Evolutionary conservation across 2,113 vertebrate genomes (phyloP).

Genomic region (Tachysurus vachellii): DNA sequence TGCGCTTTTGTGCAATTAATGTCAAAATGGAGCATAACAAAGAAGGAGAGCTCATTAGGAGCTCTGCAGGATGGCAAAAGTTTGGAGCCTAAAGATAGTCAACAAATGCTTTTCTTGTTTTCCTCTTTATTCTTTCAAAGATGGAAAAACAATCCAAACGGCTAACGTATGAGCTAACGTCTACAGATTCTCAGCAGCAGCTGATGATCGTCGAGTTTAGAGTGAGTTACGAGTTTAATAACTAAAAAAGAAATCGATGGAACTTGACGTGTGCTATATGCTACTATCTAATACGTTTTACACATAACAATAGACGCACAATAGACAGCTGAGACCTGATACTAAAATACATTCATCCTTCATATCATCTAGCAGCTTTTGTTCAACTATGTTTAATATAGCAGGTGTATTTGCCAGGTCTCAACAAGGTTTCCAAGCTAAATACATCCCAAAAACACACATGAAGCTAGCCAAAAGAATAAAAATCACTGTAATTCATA

Average conservation of each 20-base stretch:
- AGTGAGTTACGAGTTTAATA: not conserved
- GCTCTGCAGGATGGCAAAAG: not conserved
- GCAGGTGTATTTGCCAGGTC: not conserved
- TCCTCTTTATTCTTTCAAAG: not conserved
- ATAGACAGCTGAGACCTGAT: not conserved
- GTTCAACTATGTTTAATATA: not conserved
- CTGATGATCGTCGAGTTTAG: not conserved
- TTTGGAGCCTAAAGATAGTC: constrained; percentile 10
- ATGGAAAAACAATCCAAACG: not conserved
- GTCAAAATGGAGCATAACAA: constrained; percentile 5
- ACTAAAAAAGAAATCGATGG: no score
- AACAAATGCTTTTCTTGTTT: not conserved
- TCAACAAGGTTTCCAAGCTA: not conserved
- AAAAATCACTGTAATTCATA: not conserved
- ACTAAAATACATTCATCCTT: not conserved
- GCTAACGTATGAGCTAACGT: not conserved
- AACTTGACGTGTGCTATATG: not conserved
- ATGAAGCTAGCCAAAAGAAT: not conserved
- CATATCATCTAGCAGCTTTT: not conserved
- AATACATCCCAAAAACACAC: not conserved
- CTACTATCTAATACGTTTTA: not conserved
- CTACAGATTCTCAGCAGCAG: not conserved
- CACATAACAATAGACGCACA: not conserved
- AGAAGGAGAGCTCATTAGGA: constrained; percentile 29
- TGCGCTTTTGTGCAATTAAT: constrained; percentile 39